Evolutionary conservation across 1,140 invertebrate species (phyloP).

Genomic region (Danaus plexippus): DNA sequence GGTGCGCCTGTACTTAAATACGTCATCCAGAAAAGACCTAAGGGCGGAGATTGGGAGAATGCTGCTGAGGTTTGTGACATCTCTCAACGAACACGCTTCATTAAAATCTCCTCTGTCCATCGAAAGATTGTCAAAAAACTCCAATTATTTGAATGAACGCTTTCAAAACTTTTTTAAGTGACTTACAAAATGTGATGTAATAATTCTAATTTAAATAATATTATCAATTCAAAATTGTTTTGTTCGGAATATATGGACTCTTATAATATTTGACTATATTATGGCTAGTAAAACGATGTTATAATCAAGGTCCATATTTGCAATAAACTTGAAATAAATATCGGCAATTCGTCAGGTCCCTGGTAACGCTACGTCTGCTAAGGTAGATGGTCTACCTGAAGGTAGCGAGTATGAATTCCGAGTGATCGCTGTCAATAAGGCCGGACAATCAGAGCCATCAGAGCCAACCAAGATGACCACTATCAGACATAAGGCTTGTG

Average conservation of each 20-base stretch:
- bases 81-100: too few relatives aligned
- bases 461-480: constrained; percentile 94
- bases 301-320: too few relatives aligned
- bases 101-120: too few relatives aligned
- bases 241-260: too few relatives aligned
- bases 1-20: constrained; percentile 97
- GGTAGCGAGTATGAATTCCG: constrained; percentile 96
- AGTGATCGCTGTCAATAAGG: constrained; percentile 96
- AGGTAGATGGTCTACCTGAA: constrained; percentile 90
- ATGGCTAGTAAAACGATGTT: too few relatives aligned
- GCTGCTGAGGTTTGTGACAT: constrained; percentile 51
- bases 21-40: constrained; percentile 94
- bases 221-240: too few relatives aligned
- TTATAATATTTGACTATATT: too few relatives aligned
- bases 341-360: constrained; percentile 74
- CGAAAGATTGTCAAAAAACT: too few relatives aligned
- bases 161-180: too few relatives aligned
- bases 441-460: constrained; percentile 92
- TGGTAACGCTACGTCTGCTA: constrained; percentile 82
- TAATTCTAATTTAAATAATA: too few relatives aligned
- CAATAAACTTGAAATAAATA: neutral
- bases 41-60: constrained; percentile 69
- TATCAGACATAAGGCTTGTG: constrained; percentile 90
- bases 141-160: too few relatives aligned
- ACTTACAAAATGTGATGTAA: too few relatives aligned